Evolutionary conservation across 2,797 vertebrate genomes (phyloP), one percentile per base, ranked within the genome.

Genomic region (Hozukius guyotensis): DNA sequence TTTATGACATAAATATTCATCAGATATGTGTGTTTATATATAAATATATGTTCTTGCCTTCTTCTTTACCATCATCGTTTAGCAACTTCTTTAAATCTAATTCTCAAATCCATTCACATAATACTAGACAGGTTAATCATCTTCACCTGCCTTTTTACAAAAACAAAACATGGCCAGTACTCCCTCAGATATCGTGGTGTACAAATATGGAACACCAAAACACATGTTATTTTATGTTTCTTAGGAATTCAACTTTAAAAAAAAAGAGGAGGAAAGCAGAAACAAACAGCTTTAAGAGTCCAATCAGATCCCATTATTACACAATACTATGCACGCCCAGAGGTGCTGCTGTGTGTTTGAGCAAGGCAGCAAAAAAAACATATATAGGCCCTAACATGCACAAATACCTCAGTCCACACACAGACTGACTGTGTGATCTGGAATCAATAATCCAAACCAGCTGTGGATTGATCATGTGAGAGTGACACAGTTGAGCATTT

Each of bases 301-400:
- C 68, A 75, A 32, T 66, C 72, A 79, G 68, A 88, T 87, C 69
- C 64, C 53, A 77, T 88, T 38, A 38, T 38, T 38, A 38, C 83
- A 79, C 88, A 91, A 83, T 79, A 59, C 38, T 31, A 82, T 78
- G 46, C 82, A 87, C 68, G 73, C 76, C 72, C 72, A 89, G 55
- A 72, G 66, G 75, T 79, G 87, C 16, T 38, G 36, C 36, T 83
- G 67, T 75, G 36, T 81, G 70, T 78, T 72, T 27, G 56, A 67
- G 72, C 61, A 55, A 38, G 63, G 53, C 7, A n/a, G 56, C 31
- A 55, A 27, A 49, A 71, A 22, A 59, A 34, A 46, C 16, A 18
- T 0, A 24, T 11, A 67, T 18, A 52, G 49, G 18, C 20, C 20
- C 18, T 10, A 64, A 71, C 82, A 76, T 70, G 80, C 53, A 77